Conservation (phyloP, 1,140 invertebrate genomes). For the Chelonus insularis region DNA sequence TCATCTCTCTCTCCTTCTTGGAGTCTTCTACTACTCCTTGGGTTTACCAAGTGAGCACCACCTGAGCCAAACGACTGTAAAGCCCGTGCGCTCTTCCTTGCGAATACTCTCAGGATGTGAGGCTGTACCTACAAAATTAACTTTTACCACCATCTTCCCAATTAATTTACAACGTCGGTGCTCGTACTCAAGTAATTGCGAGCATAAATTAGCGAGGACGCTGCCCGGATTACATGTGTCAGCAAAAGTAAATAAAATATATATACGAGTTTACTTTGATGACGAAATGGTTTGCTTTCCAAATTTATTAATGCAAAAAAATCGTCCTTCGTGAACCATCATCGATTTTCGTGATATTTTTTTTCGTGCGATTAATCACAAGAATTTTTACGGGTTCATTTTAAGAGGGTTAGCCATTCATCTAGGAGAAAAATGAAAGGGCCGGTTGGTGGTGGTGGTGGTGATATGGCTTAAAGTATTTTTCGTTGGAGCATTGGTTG, state of each 20-base stretch:
- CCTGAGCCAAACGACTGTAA: constrained; percentile 50
- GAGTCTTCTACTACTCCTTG: constrained; percentile 6
- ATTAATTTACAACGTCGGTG: constrained; percentile 53
- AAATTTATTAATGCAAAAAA: background rate
- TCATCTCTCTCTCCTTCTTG: constrained; percentile 18
- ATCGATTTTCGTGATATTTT: no score
- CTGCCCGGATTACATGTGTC: constrained; percentile 19
- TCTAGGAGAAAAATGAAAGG: no score
- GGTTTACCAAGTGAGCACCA: constrained; percentile 34
- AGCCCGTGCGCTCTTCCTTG: constrained; percentile 20
- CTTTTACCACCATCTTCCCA: constrained; percentile 57
- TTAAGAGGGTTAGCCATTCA: no score
- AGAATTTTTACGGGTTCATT: no score
- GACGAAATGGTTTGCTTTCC: no score
- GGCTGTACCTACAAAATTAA: constrained; percentile 51
- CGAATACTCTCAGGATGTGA: background rate
- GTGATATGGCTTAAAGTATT: no score
- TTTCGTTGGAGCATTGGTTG: no score
- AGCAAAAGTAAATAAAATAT: constrained; percentile 8
- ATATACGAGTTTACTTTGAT: no score
- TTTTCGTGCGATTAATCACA: no score
- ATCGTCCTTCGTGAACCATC: background rate
- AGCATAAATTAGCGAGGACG: constrained; percentile 50
- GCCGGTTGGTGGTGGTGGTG: background rate
- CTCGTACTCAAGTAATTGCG: constrained; percentile 48